Evolutionary conservation across 2,888 invertebrate genomes (phyloP), one percentile per base, ranked within the genome.

Genomic region (Seira ritae): DNA sequence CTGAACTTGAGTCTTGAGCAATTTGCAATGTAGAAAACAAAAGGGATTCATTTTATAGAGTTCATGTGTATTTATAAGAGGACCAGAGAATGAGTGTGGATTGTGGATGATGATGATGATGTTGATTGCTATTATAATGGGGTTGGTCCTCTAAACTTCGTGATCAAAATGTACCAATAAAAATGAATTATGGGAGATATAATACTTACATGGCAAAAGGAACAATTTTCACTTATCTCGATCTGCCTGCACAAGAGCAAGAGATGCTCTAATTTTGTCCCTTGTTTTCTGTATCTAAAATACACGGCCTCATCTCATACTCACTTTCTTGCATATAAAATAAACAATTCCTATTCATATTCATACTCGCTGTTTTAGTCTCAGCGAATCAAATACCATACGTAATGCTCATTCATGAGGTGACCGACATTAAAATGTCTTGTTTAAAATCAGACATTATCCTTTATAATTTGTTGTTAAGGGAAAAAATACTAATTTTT

Each of bases 231-330:
- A 60, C 71, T 78, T 23, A 22, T n/a, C n/a, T n/a, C n/a, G n/a
- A n/a, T n/a, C n/a, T n/a, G n/a, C n/a, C n/a, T n/a, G n/a, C 60
- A 77, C 42, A n/a, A 65, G 23, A 70, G 55, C 74, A 42, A 72
- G n/a, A 72, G 77, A 23, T 77, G 83, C 83, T 83, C 83, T 74
- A 78, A 72, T 73, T 82, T 77, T 78, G 77, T 83, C 78, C 78
- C 73, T 83, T 83, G 77, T 77, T 77, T 74, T 72, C 37, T 46
- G 74, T 24, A 31, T 31, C 8, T 31, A 31, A 31, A 31, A 31
- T 2, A 31, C 2, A 31, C 8, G 31, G 31, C 31, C 31, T 31
- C 31, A 31, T 31, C 31, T 31, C 31, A 31, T 31, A 31, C 31
- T 31, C 31, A 31, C 31, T 31, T 31, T 31, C 31, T 31, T n/a